Percentiles rank a stretch among this genome's conserved stretches.
These are phyloP conservation scores for Pogonocherus hispidulus DNA, from an alignment of 2,888 invertebrate genomes.

Conservation along the genomic window DNA sequence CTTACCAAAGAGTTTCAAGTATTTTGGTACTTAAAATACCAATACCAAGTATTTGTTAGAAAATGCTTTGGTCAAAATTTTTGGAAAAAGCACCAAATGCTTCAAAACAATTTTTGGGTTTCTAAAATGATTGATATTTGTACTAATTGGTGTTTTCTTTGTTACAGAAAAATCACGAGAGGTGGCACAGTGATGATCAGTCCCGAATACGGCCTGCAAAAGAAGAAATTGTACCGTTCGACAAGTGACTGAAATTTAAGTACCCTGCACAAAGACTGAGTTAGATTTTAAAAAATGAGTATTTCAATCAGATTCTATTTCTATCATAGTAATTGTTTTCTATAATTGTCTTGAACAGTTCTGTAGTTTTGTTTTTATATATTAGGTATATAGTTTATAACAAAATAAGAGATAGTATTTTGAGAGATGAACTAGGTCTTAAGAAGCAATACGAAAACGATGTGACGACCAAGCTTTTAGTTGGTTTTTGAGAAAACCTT, in stretches of 20 bases:
- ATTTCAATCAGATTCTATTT: constrained; percentile 41
- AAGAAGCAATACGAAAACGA: constrained; percentile 30
- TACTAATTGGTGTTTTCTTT: constrained; percentile 51
- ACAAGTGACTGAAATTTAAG: constrained; percentile 47
- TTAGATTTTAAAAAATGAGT: constrained; percentile 33
- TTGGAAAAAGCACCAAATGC: too few species aligned
- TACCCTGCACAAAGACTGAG: constrained; percentile 48
- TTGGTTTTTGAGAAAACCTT: constrained; percentile 40
- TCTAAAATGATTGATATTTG: too few species aligned
- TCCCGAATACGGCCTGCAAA: constrained; percentile 87
- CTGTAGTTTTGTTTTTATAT: constrained; percentile 37
- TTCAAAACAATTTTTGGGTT: too few species aligned
- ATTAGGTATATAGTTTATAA: constrained; percentile 47
- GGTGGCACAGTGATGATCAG: constrained; percentile 90
- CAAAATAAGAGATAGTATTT: constrained; percentile 44
- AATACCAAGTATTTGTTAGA: too few species aligned
- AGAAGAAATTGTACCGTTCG: constrained; percentile 89
- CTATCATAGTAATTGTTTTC: constrained; percentile 40
- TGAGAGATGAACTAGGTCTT: constrained; percentile 26
- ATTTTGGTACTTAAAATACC: too few species aligned
- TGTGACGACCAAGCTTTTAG: constrained; percentile 50
- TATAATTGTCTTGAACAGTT: constrained; percentile 20
- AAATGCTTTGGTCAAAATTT: too few species aligned
- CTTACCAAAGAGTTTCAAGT: too few species aligned
- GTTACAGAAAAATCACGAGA: constrained; percentile 83